Conservation (phyloP, 2,888 invertebrate species). For the Hirtodrosophila cameraria region DNA sequence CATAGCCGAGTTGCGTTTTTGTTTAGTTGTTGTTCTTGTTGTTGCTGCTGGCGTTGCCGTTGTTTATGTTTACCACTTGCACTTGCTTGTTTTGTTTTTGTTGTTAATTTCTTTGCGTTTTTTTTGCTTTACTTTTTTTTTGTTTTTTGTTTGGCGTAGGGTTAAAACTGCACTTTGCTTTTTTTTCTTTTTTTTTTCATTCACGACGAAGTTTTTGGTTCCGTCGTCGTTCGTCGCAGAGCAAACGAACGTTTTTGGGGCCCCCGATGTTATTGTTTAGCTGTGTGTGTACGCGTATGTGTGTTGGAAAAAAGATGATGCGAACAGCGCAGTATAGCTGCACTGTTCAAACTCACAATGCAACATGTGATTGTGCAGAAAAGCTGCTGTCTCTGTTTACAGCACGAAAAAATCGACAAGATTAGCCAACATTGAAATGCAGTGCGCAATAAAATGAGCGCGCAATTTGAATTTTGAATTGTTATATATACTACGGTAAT, state of each 20-base stretch:
- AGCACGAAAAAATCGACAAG: conserved; percentile 30
- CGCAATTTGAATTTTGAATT: conserved; percentile 33
- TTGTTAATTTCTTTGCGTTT: conserved; percentile 65
- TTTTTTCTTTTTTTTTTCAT: conserved; percentile 60
- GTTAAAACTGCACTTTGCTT: conserved; percentile 64
- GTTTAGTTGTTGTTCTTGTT: conserved; percentile 55
- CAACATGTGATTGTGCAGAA: background rate
- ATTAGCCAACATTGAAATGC: conserved; percentile 35
- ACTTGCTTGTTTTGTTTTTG: conserved; percentile 63
- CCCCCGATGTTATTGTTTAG: conserved; percentile 71
- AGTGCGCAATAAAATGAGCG: conserved; percentile 38
- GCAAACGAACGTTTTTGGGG: conserved; percentile 67
- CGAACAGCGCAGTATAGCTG: conserved; percentile 14
- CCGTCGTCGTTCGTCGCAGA: conserved; percentile 60
- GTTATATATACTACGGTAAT: background rate
- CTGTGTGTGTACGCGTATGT: conserved; percentile 57
- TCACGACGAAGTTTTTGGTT: conserved; percentile 73
- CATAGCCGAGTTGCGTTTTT: conserved; percentile 52
- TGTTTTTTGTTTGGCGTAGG: conserved; percentile 67
- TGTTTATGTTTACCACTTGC: conserved; percentile 78
- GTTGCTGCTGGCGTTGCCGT: conserved; percentile 43
- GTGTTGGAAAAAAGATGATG: conserved; percentile 43
- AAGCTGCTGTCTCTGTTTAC: conserved; percentile 31
- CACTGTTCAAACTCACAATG: conserved; percentile 49
- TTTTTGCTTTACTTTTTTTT: conserved; percentile 41